phyloP scores from a whole-genome alignment of 2,888 invertebrate genomes.

The Ornithoptera alexandrae region DNA sequence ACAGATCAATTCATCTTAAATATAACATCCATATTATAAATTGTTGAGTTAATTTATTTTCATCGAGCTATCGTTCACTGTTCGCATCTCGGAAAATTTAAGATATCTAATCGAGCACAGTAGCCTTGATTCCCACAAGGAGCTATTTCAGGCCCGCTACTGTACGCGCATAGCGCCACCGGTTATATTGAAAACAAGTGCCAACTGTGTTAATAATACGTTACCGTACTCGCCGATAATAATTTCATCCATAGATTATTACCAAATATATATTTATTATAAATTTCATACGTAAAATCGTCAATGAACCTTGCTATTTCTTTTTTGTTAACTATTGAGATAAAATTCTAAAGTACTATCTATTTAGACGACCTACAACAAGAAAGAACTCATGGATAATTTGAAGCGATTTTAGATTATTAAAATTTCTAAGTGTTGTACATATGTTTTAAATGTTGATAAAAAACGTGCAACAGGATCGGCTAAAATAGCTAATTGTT shows the following conservation, averaged over 20 bases:
- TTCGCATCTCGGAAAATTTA: constrained; percentile 10
- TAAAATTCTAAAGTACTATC: too few species aligned
- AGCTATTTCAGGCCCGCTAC: constrained; percentile 21
- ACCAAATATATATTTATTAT: constrained; percentile 1
- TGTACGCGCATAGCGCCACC: constrained; percentile 7
- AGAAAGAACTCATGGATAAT: too few species aligned
- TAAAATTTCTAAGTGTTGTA: too few species aligned
- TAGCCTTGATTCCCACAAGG: constrained; percentile 23
- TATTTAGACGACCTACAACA: too few species aligned
- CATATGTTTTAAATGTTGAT: too few species aligned
- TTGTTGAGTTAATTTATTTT: not conserved
- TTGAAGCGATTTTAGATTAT: too few species aligned
- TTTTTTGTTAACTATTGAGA: too few species aligned
- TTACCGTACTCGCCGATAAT: not conserved
- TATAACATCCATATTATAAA: constrained; percentile 4
- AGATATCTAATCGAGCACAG: constrained; percentile 12
- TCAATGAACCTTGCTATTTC: not conserved
- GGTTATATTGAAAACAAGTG: constrained; percentile 13
- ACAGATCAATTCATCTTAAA: not conserved
- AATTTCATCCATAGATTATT: not conserved
- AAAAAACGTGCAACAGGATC: too few species aligned
- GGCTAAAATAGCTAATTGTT: too few species aligned
- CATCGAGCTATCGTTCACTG: not conserved
- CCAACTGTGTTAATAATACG: constrained; percentile 28
- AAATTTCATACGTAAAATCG: not conserved